Evolutionary conservation across 2,113 vertebrate genomes (phyloP).

Genomic region (Chlamydotis undulata): DNA sequence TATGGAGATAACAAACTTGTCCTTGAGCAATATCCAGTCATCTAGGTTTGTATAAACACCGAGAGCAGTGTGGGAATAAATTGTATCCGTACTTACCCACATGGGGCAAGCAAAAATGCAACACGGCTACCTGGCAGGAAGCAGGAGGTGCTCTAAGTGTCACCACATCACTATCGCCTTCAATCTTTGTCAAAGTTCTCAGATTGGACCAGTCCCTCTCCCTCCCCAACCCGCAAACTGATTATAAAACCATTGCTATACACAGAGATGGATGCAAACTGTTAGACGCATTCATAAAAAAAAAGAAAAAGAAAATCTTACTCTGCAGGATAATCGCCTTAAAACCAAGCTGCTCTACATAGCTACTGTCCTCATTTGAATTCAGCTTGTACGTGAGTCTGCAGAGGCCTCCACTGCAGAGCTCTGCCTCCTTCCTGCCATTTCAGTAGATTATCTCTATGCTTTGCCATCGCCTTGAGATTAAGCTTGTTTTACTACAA

Average conservation of each 20-base stretch:
- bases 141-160: not conserved
- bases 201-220: not conserved
- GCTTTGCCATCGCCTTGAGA: not conserved
- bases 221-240: not conserved
- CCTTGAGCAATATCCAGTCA: not conserved
- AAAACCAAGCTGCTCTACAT: not conserved
- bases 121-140: not conserved
- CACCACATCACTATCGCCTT: not conserved
- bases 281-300: not conserved
- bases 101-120: rapidly evolving
- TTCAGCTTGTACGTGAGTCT: not conserved
- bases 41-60: not conserved
- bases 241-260: not conserved
- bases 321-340: not conserved
- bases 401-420: not conserved
- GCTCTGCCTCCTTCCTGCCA: not conserved
- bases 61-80: rapidly evolving
- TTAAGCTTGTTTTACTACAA: not conserved
- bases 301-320: not conserved
- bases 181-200: not conserved
- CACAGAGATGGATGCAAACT: not conserved
- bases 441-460: not conserved
- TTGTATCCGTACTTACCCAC: not conserved
- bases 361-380: not conserved
- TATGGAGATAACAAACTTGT: not conserved